Evolutionary conservation across 2,113 vertebrate genomes (phyloP), one percentile per base, ranked within the genome.

Genomic region (Plectropomus leopardus): DNA sequence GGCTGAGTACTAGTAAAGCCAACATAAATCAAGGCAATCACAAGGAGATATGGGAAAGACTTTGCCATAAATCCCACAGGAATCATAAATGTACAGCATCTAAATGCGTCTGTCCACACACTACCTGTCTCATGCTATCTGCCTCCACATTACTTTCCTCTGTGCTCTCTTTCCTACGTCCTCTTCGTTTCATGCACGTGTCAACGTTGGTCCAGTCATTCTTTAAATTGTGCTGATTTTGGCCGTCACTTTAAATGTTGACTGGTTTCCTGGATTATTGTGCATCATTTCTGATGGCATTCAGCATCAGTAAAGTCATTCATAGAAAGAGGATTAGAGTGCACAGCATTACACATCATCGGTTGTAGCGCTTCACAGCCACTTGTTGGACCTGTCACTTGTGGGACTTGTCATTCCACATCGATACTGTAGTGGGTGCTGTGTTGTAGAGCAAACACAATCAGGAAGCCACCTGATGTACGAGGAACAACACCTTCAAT

Each of bases 21-120:
- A 59, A 51, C 70, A 90, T 93, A 94, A 88, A 92, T 92, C 92
- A 91, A 80, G 78, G 83, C 91, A 90, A 92, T 91, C 88, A 92
- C 81, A 86, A 67, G 50, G 19, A 91, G 84, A 83, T 86, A 76
- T 75, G 83, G 59, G 66, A 55, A 63, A 72, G 83, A 86, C 71
- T 87, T 78, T 78, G 86, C 82, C 8, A 68, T 90, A 93, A 93
- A 93, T 88, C 87, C 88, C 72, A 11, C 57, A 2, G 28, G 80
- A 71, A 90, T 86, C 89, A 80, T 87, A 91, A 92, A 91, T 63
- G 84, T 70, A 83, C 67, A 65, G 84, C 86, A 69, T 89, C 71
- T 85, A 76, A 88, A 88, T 75, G 78, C 51, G 36, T 86, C 74
- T 58, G 79, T 84, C 78, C 71, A 74, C 72, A 74, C 72, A 34